Evolutionary conservation across 2,797 vertebrate species (phyloP), one percentile per base, ranked within the genome.

Genomic region (Onychomys torridus): DNA sequence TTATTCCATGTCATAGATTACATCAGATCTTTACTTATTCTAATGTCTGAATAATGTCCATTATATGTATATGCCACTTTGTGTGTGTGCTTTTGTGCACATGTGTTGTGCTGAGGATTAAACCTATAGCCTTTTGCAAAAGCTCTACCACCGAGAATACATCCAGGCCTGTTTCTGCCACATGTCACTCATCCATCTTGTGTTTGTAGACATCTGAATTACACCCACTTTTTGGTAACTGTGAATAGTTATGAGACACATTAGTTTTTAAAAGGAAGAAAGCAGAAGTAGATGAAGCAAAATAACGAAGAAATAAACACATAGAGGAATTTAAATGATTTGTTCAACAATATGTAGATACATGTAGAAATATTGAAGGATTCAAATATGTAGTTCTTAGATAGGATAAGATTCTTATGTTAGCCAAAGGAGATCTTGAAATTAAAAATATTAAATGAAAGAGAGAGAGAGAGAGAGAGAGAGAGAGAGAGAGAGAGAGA

Each of bases 261-360:
- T 69, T 89, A 49, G 43, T 37, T 90, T 94, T 92, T 92, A 59
- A 79, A 91, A 93, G 10, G 43, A 25, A 91, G 23, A 91, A 92
- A 93, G 25, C 27, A 92, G 63, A 93, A 93, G 49, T 73, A 78
- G 55, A 86, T 69, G 25, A 95, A 92, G 57, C 6, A 34, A 73
- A 84, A 85, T 14, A 94, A 40, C 23, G 13, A 21, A 76, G 86
- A 95, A 90, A 85, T 79, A 76, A 75, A 37, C 32, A 76, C 6
- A 69, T 19, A 73, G 32, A 57, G 17, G 71, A 90, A 73, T 17
- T 61, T 29, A 85, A 76, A 63, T 83, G 79, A 52, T 52, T 90
- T 90, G 43, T 59, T 89, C 27, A 96, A 9, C 10, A 16, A 89
- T 79, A 81, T 27, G 2, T 37, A 95, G 93, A 75, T 43, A 76